Conservation (phyloP, 2,888 invertebrate genomes). For the Adela reaumurella region DNA sequence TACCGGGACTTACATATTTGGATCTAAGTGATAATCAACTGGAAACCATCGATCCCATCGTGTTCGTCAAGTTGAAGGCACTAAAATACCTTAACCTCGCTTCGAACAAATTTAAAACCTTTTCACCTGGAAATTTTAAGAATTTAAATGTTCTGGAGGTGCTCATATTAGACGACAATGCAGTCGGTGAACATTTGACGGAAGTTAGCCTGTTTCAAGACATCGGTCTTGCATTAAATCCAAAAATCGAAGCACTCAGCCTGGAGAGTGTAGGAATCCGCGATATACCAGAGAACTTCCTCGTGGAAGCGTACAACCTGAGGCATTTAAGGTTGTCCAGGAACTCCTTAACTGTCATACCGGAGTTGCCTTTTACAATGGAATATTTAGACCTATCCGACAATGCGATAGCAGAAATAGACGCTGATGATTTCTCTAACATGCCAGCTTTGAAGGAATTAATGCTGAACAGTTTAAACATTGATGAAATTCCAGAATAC, state of each 20-base stretch:
- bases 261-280: slow-evolving; percentile 29
- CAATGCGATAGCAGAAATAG: slow-evolving; percentile 49
- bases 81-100: slow-evolving; percentile 40
- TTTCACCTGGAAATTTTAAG: slow-evolving; percentile 34
- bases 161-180: slow-evolving; percentile 40
- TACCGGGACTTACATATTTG: slow-evolving; percentile 30
- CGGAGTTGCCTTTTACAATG: slow-evolving; percentile 53
- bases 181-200: slow-evolving; percentile 29
- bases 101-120: slow-evolving; percentile 34
- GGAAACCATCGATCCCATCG: slow-evolving; percentile 27
- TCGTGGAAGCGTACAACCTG: slow-evolving; percentile 40
- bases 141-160: slow-evolving; percentile 31
- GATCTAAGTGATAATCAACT: slow-evolving; percentile 40
- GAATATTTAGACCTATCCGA: slow-evolving; percentile 61
- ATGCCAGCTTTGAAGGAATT: slow-evolving; percentile 50
- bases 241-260: slow-evolving; percentile 28
- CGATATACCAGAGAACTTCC: slow-evolving; percentile 34
- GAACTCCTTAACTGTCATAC: slow-evolving; percentile 53
- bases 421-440: slow-evolving; percentile 42
- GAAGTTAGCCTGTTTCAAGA: slow-evolving; percentile 32
- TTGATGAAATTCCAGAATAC: slow-evolving; percentile 49
- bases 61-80: slow-evolving; percentile 31
- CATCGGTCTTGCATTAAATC: slow-evolving; percentile 32
- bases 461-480: slow-evolving; percentile 53
- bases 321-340: slow-evolving; percentile 41